Evolutionary conservation across 1,140 invertebrate species (phyloP), one percentile per base, ranked within the genome.

Genomic region (Drosophila dunni): DNA sequence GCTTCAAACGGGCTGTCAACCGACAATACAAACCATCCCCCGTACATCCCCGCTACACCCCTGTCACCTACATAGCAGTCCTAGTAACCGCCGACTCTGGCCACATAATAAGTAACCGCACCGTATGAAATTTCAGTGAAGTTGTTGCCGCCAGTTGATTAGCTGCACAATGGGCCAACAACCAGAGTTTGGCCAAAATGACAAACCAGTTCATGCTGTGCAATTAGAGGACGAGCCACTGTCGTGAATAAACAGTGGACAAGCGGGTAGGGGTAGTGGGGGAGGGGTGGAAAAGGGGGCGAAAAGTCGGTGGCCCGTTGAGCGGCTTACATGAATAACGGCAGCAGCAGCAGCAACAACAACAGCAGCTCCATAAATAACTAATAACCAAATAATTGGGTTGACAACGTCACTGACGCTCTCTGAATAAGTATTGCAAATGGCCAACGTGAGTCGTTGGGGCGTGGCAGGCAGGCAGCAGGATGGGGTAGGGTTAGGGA

Each of bases 361-460:
- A 29, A 29, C 24, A 40, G 64, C 56, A 42, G 57, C 57, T 66
- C 51, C 29, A 71, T 71, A 71, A 75, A 71, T 71, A 71, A 71
- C 51, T 70, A 80, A 66, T 80, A 62, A 79, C 53, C 53, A 70
- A 75, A 75, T 80, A 71, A 79, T 79, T 70, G 70, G 65, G 70
- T 46, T 73, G 70, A 60, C 70, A 68, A 48, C 46, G 64, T 73
- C 62, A 66, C 11, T 63, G 63, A 51, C 54, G 62, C 64, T 50
- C 54, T 50, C n/a, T 53, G 62, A 64, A 71, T 65, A 65, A 65
- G 33, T 40, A 71, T 71, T 71, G 61, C 53, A 40, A 58, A 53
- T 53, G 50, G 50, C 50, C 50, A 34, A 17, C 11, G 40, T 50
- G 6, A 50, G 17, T 20, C 11, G 46, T 3, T 24, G 46, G 29